These are phyloP conservation scores for Malaclemys terrapin DNA, from an alignment of 2,113 vertebrate species.

Conservation along the genomic window DNA sequence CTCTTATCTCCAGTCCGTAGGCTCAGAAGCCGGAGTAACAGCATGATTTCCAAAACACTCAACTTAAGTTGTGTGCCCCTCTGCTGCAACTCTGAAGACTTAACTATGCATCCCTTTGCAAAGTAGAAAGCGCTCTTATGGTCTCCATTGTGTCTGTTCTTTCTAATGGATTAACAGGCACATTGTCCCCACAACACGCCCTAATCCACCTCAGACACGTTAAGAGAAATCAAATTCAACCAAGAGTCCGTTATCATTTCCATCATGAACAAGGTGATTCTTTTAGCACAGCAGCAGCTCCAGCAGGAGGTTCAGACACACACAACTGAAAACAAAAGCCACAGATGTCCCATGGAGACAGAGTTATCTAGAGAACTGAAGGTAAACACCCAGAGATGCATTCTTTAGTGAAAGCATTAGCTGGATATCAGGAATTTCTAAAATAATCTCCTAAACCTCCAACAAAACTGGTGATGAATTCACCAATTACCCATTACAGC, in stretches of 20 bases:
- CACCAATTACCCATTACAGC: neutral
- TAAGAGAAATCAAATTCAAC: fast-evolving
- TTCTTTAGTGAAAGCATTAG: conserved; percentile 1
- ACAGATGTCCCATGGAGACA: neutral
- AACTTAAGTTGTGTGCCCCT: neutral
- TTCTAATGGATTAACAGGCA: neutral
- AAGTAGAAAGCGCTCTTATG: neutral
- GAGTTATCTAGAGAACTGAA: neutral
- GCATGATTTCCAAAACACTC: neutral
- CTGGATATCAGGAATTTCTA: conserved; percentile 1
- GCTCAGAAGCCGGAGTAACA: neutral
- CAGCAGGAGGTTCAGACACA: neutral
- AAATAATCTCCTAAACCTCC: conserved; percentile 47
- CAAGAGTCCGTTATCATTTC: fast-evolving
- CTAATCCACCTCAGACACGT: fast-evolving
- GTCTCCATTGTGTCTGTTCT: fast-evolving
- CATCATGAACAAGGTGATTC: neutral
- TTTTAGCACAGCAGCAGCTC: neutral
- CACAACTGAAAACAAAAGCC: neutral
- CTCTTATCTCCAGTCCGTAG: neutral
- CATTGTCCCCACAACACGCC: neutral
- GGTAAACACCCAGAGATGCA: conserved; percentile 24
- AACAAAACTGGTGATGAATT: conserved; percentile 35
- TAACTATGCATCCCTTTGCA: neutral
- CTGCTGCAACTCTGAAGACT: neutral